These are phyloP conservation scores for Pipistrellus kuhlii DNA, from an alignment of 2,797 vertebrate species.

Conservation along the genomic window DNA sequence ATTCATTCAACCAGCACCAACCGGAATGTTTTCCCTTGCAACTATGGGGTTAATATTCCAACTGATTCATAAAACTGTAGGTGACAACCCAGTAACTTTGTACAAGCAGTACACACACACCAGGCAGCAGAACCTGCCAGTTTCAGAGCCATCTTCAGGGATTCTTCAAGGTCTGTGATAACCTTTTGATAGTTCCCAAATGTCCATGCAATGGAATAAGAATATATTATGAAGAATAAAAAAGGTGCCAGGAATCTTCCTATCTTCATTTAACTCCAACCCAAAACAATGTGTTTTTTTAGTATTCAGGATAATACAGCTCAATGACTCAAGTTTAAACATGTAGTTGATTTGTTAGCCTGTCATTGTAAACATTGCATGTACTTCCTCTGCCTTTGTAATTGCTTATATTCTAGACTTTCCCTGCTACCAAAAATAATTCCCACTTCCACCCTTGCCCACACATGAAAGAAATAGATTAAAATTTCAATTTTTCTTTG, in stretches of 20 bases:
- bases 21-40: neutral
- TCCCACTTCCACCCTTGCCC: neutral
- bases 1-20: neutral
- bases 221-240: neutral
- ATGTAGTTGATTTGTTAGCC: neutral
- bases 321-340: conserved; percentile 10
- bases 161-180: neutral
- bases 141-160: neutral
- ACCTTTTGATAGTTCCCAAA: neutral
- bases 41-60: neutral
- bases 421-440: conserved; percentile 19
- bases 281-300: neutral
- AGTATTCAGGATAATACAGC: neutral
- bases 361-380: neutral
- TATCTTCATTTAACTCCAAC: neutral
- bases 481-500: neutral
- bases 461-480: neutral
- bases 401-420: neutral
- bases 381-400: neutral
- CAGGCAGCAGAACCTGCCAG: neutral
- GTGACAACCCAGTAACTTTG: neutral
- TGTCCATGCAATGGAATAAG: neutral
- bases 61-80: neutral
- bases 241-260: neutral
- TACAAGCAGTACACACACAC: neutral